Conservation (phyloP, 2,113 vertebrate genomes). For the Podocnemis expansa region DNA sequence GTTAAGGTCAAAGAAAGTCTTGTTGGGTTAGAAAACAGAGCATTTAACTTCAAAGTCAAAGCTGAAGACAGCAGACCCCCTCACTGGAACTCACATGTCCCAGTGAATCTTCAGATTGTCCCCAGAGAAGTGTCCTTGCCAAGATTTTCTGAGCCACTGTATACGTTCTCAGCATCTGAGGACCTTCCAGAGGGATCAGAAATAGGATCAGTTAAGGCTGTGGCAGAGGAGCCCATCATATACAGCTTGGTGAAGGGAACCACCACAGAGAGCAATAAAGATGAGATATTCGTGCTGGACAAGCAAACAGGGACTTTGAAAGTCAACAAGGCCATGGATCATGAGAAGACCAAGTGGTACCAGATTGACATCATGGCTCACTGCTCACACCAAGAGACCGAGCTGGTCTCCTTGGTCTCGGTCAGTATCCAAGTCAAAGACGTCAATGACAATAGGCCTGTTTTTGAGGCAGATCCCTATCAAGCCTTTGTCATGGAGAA, state of each 20-base stretch:
- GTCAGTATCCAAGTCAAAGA: constrained; percentile 95
- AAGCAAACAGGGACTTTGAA: constrained; percentile 87
- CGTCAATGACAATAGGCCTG: constrained; percentile 93
- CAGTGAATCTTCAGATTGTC: constrained; percentile 90
- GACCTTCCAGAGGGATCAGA: constrained; percentile 91
- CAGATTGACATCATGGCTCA: constrained; percentile 93
- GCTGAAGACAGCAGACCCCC: constrained; percentile 93
- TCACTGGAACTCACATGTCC: constrained; percentile 89
- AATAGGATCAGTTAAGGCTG: constrained; percentile 89
- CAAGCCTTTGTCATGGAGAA: constrained; percentile 93
- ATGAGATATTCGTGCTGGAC: constrained; percentile 89
- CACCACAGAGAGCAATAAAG: constrained; percentile 93
- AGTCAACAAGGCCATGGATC: constrained; percentile 90
- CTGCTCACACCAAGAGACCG: constrained; percentile 87
- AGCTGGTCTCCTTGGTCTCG: constrained; percentile 90
- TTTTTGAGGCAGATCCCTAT: constrained; percentile 95
- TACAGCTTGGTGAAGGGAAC: constrained; percentile 96
- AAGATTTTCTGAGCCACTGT: constrained; percentile 94
- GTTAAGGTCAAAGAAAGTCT: constrained; percentile 93
- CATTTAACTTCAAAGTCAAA: constrained; percentile 92
- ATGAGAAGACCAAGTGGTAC: constrained; percentile 95
- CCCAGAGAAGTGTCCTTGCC: constrained; percentile 90
- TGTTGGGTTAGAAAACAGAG: constrained; percentile 89
- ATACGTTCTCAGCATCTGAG: constrained; percentile 92
- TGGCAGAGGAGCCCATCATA: constrained; percentile 89